A percentile compares a stretch with the other conserved stretches of the same genome.
These are phyloP conservation scores for Tonatia bakeri DNA, from an alignment of 2,113 vertebrate genomes.

Conservation along the genomic window DNA sequence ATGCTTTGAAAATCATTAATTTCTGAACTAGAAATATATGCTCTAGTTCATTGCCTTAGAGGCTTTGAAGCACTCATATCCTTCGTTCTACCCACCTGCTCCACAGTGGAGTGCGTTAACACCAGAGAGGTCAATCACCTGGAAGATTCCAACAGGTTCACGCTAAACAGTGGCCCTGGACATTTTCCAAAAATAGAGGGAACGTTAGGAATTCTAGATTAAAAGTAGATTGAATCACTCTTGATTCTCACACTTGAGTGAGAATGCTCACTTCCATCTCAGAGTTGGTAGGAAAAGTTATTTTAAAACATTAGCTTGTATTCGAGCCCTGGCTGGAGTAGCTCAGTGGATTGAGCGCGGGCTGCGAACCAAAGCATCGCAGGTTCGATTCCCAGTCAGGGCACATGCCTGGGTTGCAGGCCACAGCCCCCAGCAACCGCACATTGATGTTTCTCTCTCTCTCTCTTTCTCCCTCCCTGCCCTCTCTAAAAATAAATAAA, in stretches of 20 bases:
- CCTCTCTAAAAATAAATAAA: too few species aligned
- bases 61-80: background rate
- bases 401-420: too few species aligned
- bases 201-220: background rate
- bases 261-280: background rate
- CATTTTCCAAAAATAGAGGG: background rate
- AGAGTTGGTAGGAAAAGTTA: background rate
- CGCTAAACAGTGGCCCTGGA: background rate
- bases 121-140: background rate
- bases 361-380: too few species aligned
- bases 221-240: background rate
- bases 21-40: background rate
- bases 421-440: too few species aligned
- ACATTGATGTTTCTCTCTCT: too few species aligned
- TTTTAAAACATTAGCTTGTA: slow-evolving; percentile 1
- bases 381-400: too few species aligned
- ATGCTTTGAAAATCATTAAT: background rate
- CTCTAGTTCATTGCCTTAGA: background rate
- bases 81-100: background rate
- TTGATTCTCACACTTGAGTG: background rate
- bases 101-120: background rate
- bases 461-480: too few species aligned
- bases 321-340: too few species aligned
- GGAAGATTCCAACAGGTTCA: background rate
- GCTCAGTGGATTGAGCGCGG: too few species aligned